These are phyloP conservation scores for Rachycentron canadum DNA, from an alignment of 2,797 vertebrate genomes.

Conservation along the genomic window DNA sequence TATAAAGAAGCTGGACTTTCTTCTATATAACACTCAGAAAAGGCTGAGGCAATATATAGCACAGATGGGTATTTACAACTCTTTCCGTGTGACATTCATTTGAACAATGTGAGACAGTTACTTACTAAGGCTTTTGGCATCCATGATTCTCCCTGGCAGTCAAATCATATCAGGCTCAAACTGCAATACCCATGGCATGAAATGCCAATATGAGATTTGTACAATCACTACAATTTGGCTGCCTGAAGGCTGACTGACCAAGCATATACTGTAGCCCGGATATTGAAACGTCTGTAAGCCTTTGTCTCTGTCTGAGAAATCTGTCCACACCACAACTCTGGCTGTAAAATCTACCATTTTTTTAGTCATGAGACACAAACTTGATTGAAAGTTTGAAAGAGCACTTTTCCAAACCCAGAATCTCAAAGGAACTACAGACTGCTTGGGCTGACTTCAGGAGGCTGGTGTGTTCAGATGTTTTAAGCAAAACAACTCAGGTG, in stretches of 20 bases:
- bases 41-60: neutral
- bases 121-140: slow-evolving; percentile 18
- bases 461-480: neutral
- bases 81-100: slow-evolving; percentile 7
- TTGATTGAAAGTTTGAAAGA: slow-evolving; percentile 15
- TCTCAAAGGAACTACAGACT: neutral
- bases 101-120: neutral
- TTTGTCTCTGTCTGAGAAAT: slow-evolving; percentile 24
- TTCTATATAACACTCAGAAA: neutral
- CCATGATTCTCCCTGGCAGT: neutral
- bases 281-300: slow-evolving; percentile 19
- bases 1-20: neutral
- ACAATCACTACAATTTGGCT: slow-evolving; percentile 7
- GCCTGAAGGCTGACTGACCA: slow-evolving; percentile 26
- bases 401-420: slow-evolving; percentile 12
- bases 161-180: slow-evolving; percentile 17
- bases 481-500: neutral
- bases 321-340: slow-evolving; percentile 24
- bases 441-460: neutral
- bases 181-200: neutral
- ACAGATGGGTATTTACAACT: neutral
- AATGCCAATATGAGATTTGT: slow-evolving; percentile 25
- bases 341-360: slow-evolving; percentile 28
- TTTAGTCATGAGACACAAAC: slow-evolving; percentile 20
- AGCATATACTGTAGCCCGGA: neutral